Evolutionary conservation across 2,888 invertebrate genomes (phyloP).

Genomic region (Phyllotreta striolata): DNA sequence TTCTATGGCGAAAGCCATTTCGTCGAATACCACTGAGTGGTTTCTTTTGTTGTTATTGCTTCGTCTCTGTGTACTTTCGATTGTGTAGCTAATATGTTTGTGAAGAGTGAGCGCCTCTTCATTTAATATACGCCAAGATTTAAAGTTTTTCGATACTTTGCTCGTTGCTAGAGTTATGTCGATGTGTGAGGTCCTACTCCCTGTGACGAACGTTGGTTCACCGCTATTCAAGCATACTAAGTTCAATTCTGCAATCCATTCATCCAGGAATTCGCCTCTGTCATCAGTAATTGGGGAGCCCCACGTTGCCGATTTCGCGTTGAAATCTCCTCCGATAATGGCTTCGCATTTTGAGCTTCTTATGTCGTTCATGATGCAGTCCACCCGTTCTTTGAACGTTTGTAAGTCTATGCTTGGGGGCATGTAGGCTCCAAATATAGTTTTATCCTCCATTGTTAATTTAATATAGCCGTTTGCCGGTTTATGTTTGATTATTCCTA

Average conservation of each 20-base stretch:
- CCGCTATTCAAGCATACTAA: neutral
- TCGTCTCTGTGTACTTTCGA: constrained; percentile 1
- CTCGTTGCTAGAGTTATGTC: constrained; percentile 2
- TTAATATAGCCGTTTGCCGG: no score
- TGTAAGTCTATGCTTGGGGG: constrained; percentile 6
- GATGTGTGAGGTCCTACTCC: neutral
- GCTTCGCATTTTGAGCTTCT: neutral
- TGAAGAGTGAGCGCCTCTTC: neutral
- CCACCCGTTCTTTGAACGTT: neutral
- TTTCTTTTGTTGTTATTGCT: no score
- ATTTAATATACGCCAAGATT: constrained; percentile 1
- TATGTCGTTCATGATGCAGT: neutral
- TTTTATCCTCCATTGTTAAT: no score
- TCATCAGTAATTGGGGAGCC: constrained; percentile 20
- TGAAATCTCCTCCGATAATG: constrained; percentile 15
- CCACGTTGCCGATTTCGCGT: constrained; percentile 22
- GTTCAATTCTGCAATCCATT: neutral
- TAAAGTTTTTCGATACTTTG: neutral
- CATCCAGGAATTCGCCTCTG: constrained; percentile 7
- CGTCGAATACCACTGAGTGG: no score
- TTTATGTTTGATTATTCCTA: neutral
- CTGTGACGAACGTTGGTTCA: constrained; percentile 8
- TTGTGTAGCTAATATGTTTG: neutral
- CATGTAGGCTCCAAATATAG: no score
- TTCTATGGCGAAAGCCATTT: no score